phyloP scores from a whole-genome alignment of 2,888 invertebrate species.

The Limnephilus rhombicus region DNA sequence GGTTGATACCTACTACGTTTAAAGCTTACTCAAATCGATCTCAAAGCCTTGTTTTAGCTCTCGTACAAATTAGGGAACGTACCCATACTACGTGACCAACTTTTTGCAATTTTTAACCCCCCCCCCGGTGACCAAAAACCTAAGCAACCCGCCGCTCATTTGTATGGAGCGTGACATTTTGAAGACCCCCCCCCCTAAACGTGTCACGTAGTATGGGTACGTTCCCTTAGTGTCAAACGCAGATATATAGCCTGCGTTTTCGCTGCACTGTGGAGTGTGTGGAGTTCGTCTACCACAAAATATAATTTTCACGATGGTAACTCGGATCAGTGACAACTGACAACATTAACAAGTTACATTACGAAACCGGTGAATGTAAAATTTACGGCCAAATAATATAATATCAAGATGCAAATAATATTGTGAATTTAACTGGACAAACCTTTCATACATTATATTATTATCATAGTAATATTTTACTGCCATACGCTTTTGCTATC shows the following conservation, averaged over 20 bases:
- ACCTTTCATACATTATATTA: neutral
- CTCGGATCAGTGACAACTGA: neutral
- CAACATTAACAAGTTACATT: neutral
- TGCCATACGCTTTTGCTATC: neutral
- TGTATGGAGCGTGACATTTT: too few relatives aligned
- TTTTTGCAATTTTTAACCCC: too few relatives aligned
- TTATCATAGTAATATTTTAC: neutral
- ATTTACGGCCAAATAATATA: neutral
- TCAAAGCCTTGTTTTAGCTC: too few relatives aligned
- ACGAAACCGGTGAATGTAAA: neutral
- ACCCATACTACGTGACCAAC: too few relatives aligned
- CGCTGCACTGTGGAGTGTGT: neutral
- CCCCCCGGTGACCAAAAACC: too few relatives aligned
- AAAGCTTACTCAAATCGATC: neutral
- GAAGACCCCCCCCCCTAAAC: too few relatives aligned
- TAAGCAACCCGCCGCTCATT: too few relatives aligned
- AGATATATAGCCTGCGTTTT: neutral
- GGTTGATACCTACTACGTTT: neutral
- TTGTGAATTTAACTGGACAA: neutral
- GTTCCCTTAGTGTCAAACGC: too few relatives aligned
- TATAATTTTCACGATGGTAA: neutral
- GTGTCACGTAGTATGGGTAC: too few relatives aligned
- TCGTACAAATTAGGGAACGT: too few relatives aligned
- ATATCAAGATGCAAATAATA: neutral
- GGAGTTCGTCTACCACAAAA: neutral